Conservation (phyloP, 2,888 invertebrate genomes). For the Hesperia comma region DNA sequence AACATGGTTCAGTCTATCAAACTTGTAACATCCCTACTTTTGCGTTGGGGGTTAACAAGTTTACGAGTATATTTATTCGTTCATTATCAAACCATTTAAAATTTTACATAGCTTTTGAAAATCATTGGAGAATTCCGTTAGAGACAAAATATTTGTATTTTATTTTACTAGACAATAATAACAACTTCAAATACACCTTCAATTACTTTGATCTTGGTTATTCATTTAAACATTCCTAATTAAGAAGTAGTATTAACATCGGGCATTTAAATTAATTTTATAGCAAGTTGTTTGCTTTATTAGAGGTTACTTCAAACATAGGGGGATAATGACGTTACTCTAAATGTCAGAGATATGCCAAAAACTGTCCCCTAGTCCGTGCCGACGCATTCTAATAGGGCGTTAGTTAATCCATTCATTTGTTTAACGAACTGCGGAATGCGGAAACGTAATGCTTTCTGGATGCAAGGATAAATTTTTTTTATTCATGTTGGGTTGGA, state of each 20-base stretch:
- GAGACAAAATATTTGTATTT: too few relatives aligned
- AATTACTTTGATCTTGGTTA: constrained; percentile 24
- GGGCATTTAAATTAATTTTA: constrained; percentile 60
- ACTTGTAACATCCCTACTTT: too few relatives aligned
- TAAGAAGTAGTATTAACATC: constrained; percentile 14
- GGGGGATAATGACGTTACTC: constrained; percentile 76
- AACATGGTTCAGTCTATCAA: too few relatives aligned
- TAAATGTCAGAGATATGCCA: constrained; percentile 74
- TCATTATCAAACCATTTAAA: too few relatives aligned
- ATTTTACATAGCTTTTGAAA: too few relatives aligned
- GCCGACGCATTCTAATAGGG: constrained; percentile 73
- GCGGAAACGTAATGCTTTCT: constrained; percentile 5
- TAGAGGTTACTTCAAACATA: constrained; percentile 50
- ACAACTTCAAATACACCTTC: neutral
- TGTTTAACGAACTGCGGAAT: constrained; percentile 31
- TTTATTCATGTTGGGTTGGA: neutral
- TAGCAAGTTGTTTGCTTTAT: constrained; percentile 52
- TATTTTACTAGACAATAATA: neutral
- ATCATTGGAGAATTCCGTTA: too few relatives aligned
- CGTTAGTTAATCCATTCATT: constrained; percentile 53
- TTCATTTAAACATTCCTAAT: constrained; percentile 6
- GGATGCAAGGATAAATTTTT: neutral
- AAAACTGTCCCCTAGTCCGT: constrained; percentile 68
- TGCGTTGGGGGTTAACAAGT: too few relatives aligned
- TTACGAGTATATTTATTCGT: too few relatives aligned